A percentile compares a stretch with the other conserved stretches of the same genome.
These are phyloP conservation scores for Petrolisthes manimaculis DNA, from an alignment of 2,888 invertebrate genomes.

Conservation along the genomic window DNA sequence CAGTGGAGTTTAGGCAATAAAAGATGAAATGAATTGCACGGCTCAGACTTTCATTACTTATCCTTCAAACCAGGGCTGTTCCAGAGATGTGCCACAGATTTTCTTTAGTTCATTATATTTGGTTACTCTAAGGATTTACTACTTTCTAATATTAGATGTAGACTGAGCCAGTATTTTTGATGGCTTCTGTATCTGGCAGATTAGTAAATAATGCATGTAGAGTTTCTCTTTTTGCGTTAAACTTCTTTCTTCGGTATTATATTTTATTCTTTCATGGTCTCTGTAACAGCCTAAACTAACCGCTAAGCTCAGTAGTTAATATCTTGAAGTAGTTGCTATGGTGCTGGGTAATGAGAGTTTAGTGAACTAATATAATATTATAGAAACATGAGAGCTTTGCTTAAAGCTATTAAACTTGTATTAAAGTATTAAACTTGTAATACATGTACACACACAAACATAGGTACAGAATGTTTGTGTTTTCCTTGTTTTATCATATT, in stretches of 20 bases:
- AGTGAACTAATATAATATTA: too few relatives aligned
- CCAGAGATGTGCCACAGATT: slow-evolving; percentile 41
- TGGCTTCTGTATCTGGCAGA: not conserved
- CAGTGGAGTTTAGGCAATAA: slow-evolving; percentile 56
- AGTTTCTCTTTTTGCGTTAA: slow-evolving; percentile 15
- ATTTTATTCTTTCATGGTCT: slow-evolving; percentile 43
- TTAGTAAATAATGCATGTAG: slow-evolving; percentile 21
- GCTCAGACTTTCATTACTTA: slow-evolving; percentile 47
- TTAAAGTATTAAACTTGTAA: too few relatives aligned
- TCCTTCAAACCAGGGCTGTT: slow-evolving; percentile 57
- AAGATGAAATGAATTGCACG: slow-evolving; percentile 30
- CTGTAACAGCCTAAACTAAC: slow-evolving; percentile 62
- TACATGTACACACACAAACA: too few relatives aligned
- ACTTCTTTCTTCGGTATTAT: slow-evolving; percentile 17
- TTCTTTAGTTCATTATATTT: slow-evolving; percentile 6
- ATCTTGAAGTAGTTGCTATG: not conserved
- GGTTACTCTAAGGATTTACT: slow-evolving; percentile 20
- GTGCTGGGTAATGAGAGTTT: too few relatives aligned
- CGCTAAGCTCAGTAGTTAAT: not conserved
- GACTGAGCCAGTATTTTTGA: not conserved
- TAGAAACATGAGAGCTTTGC: too few relatives aligned
- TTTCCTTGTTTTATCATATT: not conserved
- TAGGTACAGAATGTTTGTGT: not conserved
- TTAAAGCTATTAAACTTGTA: too few relatives aligned
- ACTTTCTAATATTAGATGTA: slow-evolving; percentile 1